Evolutionary conservation across 2,888 invertebrate species (phyloP), one percentile per base, ranked within the genome.

Genomic region (Drosophila paranaensis): DNA sequence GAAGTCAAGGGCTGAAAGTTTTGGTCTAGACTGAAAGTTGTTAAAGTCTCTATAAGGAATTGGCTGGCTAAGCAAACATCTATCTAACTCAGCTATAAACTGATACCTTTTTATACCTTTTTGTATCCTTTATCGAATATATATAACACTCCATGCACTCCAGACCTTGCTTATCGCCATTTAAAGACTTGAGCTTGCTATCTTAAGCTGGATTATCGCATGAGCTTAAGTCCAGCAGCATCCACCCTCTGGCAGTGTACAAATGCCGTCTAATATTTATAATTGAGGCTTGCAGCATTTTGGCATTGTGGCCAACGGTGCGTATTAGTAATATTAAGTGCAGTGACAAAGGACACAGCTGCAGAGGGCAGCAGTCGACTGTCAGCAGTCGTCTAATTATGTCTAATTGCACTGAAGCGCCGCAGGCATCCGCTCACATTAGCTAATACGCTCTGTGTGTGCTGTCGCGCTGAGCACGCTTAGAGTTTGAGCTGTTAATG

Each of bases 381-480:
- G 55, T 37, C 42, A 55, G 62, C 51, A 60, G 55, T 54, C 54
- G 65, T 50, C 74, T 74, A 87, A 83, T 88, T 87, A 84, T 57
- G 67, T 51, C 74, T 81, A 87, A 83, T 81, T 81, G 76, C 82
- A 69, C 51, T 39, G 16, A 30, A 58, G 25, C 61, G 71, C 72
- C 54, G 6, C 25, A 53, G 76, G 70, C 67, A 33, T 16, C 53
- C 71, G 20, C 63, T 62, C 76, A 64, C 76, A 84, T 87, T 74
- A 77, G 54, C 71, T 81, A 74, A 87, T 87, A 76, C 53, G 56
- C 14, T 9, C 53, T 6, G 14, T 53, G 35, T 25, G 35, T 25
- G 53, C 37, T 20, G 25, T 9, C 37, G 25, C 37, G 51, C 30
- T 50, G 53, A 55, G 55, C 54, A 9, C 45, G 60, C 63, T 9